Evolutionary conservation across 2,888 invertebrate genomes (phyloP).

Genomic region (Acleris holmiana): DNA sequence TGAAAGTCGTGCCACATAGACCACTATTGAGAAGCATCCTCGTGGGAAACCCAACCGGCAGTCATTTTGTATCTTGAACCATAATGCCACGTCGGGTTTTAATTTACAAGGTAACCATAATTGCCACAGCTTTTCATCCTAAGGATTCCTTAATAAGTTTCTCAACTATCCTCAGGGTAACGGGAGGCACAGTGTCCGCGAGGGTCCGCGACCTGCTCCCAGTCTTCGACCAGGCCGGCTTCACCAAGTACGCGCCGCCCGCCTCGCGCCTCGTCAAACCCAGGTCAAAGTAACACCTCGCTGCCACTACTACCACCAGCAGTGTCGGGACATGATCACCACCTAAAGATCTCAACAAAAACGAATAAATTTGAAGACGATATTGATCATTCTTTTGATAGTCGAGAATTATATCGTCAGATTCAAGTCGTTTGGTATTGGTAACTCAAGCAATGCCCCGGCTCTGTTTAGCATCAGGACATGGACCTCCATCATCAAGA

Average conservation of each 20-base stretch:
- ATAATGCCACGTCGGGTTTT: no score
- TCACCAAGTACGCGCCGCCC: slow-evolving; percentile 92
- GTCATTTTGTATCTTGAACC: no score
- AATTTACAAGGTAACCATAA: no score
- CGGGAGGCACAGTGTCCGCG: slow-evolving; percentile 87
- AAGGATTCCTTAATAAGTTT: background rate
- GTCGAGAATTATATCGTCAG: no score
- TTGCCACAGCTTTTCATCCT: no score
- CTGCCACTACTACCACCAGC: background rate
- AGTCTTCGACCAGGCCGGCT: slow-evolving; percentile 94
- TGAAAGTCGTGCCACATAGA: no score
- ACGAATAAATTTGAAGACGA: background rate
- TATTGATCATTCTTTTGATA: no score
- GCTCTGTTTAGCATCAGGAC: slow-evolving; percentile 12
- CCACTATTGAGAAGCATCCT: no score
- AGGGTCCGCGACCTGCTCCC: slow-evolving; percentile 90
- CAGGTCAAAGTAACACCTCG: slow-evolving; percentile 62
- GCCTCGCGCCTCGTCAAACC: slow-evolving; percentile 91
- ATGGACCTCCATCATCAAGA: background rate
- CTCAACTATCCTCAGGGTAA: slow-evolving; percentile 76
- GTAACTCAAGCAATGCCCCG: slow-evolving; percentile 6
- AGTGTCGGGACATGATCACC: background rate
- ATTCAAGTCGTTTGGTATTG: background rate
- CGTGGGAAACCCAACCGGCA: no score
- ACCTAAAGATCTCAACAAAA: background rate